Base-by-base conservation (phyloP, 2,113 vertebrate genomes). In the Halcyon senegalensis region DNA sequence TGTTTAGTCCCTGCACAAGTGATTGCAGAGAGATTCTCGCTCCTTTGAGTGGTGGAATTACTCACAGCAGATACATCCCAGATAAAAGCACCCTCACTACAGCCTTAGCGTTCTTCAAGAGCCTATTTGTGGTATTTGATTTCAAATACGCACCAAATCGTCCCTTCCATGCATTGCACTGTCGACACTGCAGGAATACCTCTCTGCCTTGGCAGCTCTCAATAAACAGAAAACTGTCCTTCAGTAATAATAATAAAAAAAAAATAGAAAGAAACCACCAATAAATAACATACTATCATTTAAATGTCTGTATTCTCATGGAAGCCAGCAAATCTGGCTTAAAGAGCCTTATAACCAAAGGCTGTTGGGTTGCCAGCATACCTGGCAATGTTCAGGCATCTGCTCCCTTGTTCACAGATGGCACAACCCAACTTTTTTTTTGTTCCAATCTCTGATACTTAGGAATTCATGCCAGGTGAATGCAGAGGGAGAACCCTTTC, bases 61-160 rank as follows among this genome's bases (percentile, higher is more conserved):
- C 63, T 82, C 79, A 46, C 51, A 68, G 94, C 87, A 95, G 58
- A 83, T 20, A 93, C 55, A 91, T 75, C 77, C 84, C 63, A 7
- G 60, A 64, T 76, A 85, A 90, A 86, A 94, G 53, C 62, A 66
- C 12, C 51, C 80, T 79, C 2, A 1, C 48, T 60, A 41, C 0
- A 5, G 48, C 59, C 87, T 48, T 24, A 59, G 39, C 11, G 43
- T 0, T 1, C 60, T 60, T 69, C 11, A 44, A 58, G 80, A 70
- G 41, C 70, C 56, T 73, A 31, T 78, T 82, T 77, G 81, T 73
- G 10, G 56, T 21, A 33, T 50, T 90, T 80, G 89, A 30, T 89
- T 95, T 95, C 70, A 72, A 92, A 83, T 15, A 23, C 2, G 0
- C 50, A 44, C 41, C 63, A n/a, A 72, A 77, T 11, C 53, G 58